phyloP scores from a whole-genome alignment of 2,888 invertebrate genomes.

The Ectemnius cavifrons region DNA sequence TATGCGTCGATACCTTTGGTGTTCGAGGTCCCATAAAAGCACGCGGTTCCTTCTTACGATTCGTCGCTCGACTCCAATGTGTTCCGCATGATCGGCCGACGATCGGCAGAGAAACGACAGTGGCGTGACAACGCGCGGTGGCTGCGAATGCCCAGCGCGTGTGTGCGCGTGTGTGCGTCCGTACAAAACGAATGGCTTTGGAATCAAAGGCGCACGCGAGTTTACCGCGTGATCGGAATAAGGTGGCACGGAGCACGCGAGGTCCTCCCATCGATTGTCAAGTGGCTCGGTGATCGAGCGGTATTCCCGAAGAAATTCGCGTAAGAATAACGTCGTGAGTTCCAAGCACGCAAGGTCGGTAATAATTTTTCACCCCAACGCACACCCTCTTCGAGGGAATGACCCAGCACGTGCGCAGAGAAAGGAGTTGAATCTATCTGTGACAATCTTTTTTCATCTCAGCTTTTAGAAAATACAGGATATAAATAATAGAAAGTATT shows the following conservation, averaged over 20 bases:
- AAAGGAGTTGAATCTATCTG: no score
- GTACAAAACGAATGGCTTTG: neutral
- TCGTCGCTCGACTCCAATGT: neutral
- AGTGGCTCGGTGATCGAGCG: constrained; percentile 47
- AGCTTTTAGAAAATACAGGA: no score
- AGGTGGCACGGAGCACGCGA: constrained; percentile 24
- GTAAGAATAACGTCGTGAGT: neutral
- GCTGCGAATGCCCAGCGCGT: no score
- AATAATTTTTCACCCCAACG: neutral
- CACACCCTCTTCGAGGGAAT: no score
- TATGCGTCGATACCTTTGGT: no score
- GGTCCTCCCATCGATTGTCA: constrained; percentile 48
- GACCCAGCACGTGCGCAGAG: no score
- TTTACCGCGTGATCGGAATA: constrained; percentile 56
- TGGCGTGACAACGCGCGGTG: neutral
- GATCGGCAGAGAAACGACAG: neutral
- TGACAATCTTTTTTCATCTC: no score
- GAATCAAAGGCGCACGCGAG: constrained; percentile 42
- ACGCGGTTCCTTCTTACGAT: neutral
- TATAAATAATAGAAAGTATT: no score
- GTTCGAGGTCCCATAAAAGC: no score
- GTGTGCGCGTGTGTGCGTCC: neutral
- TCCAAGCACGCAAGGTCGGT: neutral
- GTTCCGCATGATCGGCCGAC: neutral
- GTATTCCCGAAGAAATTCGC: constrained; percentile 26